These are phyloP conservation scores for Mustelus asterias DNA, from an alignment of 2,113 vertebrate species.

Conservation along the genomic window DNA sequence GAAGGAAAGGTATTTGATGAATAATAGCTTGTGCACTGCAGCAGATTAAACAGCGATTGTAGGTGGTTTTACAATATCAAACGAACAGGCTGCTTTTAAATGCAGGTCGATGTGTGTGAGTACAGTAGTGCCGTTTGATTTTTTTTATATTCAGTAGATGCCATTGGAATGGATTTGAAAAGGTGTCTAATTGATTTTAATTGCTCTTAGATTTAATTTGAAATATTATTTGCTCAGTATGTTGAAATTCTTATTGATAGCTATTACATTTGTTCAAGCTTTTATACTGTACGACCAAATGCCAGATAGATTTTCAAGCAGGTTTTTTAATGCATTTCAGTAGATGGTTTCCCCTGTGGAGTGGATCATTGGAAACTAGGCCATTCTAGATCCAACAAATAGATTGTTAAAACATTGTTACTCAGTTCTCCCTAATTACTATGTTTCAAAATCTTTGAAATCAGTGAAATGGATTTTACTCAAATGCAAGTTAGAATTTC, in stretches of 20 bases:
- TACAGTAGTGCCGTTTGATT: not conserved
- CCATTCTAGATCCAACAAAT: not conserved
- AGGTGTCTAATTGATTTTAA: not conserved
- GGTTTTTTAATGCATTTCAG: slow-evolving; percentile 2
- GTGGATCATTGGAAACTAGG: slow-evolving; percentile 27
- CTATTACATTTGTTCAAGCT: not conserved
- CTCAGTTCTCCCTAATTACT: not conserved
- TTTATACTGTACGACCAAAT: not conserved
- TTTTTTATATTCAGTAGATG: slow-evolving; percentile 18
- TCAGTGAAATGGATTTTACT: not conserved
- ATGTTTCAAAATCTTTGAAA: not conserved
- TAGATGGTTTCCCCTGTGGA: not conserved
- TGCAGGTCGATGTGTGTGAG: not conserved
- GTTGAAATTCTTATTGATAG: not conserved
- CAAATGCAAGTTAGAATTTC: not conserved
- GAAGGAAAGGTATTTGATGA: slow-evolving; percentile 4
- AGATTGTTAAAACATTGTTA: not conserved
- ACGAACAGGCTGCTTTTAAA: not conserved
- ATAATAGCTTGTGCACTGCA: slow-evolving; percentile 25
- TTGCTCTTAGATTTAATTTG: not conserved
- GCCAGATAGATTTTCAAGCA: not conserved
- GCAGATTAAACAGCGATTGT: slow-evolving; percentile 29
- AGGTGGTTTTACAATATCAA: slow-evolving; percentile 19
- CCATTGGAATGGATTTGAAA: not conserved
- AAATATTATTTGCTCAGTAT: not conserved